Conservation (phyloP, 2,113 vertebrate species). For the Anguilla rostrata region DNA sequence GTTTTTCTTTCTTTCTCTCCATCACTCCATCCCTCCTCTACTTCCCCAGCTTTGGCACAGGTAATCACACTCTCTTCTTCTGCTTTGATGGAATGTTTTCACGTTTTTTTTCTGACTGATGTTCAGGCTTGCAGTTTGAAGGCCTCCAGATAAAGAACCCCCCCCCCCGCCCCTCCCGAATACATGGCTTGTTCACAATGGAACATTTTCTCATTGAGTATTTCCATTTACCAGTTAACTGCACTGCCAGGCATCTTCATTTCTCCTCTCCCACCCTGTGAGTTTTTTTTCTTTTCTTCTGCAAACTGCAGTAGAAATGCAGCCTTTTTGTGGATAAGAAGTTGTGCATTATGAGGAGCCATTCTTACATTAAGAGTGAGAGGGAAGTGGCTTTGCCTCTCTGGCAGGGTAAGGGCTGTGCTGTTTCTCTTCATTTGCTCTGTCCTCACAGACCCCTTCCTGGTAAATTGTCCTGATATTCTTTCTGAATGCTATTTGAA, state of each 20-base stretch:
- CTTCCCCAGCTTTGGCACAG: not conserved
- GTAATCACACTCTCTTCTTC: not conserved
- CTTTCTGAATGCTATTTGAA: no score
- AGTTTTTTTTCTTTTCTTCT: not conserved
- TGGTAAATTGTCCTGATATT: no score
- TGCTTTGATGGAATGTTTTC: slow-evolving; percentile 16
- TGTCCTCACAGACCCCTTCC: not conserved
- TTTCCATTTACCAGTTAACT: slow-evolving; percentile 15
- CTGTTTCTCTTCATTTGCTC: not conserved
- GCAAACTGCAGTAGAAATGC: not conserved
- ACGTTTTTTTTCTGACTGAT: slow-evolving; percentile 14
- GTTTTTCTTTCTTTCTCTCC: not conserved
- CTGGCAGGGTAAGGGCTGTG: not conserved
- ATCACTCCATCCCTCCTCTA: not conserved
- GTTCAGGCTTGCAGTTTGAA: slow-evolving; percentile 14
- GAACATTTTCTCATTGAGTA: not conserved
- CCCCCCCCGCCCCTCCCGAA: not conserved
- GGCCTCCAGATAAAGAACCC: not conserved
- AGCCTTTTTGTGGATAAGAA: not conserved
- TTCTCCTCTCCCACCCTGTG: not conserved
- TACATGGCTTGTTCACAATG: slow-evolving; percentile 1
- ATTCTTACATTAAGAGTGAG: not conserved
- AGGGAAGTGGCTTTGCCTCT: not conserved
- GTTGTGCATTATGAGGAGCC: not conserved
- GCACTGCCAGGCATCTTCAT: not conserved